phyloP scores from a whole-genome alignment of 1,140 invertebrate species.

The Drosophila auraria region DNA sequence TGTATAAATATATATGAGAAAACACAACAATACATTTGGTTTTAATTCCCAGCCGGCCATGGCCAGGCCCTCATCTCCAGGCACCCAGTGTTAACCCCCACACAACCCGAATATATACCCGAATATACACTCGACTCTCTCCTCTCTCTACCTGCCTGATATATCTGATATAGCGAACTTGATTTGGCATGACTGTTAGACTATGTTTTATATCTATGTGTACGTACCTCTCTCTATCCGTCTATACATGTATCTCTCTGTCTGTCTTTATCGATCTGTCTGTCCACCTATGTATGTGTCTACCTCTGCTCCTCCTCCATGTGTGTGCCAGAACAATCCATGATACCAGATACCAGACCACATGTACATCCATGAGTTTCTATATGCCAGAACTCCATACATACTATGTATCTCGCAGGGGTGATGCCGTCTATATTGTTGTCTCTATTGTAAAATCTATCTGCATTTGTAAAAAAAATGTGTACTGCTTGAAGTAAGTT shows the following conservation, averaged over 20 bases:
- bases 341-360: conserved; percentile 16
- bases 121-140: conserved; percentile 43
- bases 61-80: conserved; percentile 25
- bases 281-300: conserved; percentile 23
- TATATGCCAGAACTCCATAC: conserved; percentile 12
- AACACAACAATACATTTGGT: conserved; percentile 79
- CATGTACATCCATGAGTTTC: conserved; percentile 23
- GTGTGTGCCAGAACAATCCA: conserved; percentile 29
- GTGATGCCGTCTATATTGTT: conserved; percentile 37
- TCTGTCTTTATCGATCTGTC: conserved; percentile 28
- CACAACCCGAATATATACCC: conserved; percentile 19
- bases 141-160: conserved; percentile 51
- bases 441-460: conserved; percentile 30
- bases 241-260: conserved; percentile 31
- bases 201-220: conserved; percentile 68
- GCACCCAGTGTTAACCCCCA: conserved; percentile 21
- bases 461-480: conserved; percentile 21
- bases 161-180: conserved; percentile 69
- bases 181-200: conserved; percentile 79
- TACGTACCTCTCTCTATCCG: conserved; percentile 48
- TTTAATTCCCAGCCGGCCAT: conserved; percentile 55
- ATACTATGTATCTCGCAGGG: conserved; percentile 22
- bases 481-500: background rate
- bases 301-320: conserved; percentile 13
- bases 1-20: conserved; percentile 78